Percentiles rank a stretch among this genome's conserved stretches.
phyloP scores from a whole-genome alignment of 2,113 vertebrate species.

The Orientallactaga bullata region DNA sequence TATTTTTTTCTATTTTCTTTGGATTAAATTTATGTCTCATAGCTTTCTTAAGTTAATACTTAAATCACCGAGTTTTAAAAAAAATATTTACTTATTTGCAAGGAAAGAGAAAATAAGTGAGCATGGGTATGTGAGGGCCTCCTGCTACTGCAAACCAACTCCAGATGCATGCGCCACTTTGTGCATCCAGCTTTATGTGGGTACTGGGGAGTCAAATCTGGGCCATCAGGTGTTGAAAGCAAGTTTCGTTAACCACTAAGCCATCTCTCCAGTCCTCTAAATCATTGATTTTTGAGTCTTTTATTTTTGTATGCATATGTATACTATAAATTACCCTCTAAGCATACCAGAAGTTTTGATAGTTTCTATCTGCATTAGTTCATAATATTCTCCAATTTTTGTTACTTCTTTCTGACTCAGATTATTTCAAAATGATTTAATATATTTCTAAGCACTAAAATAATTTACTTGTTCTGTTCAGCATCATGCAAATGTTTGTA shows the following conservation, averaged over 20 bases:
- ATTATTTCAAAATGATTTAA: conserved; percentile 42
- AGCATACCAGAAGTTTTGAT: not conserved
- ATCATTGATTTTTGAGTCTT: conserved; percentile 1
- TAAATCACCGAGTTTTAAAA: conserved; percentile 9
- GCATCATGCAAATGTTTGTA: not conserved
- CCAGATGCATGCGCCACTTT: no score
- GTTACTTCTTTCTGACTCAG: conserved; percentile 11
- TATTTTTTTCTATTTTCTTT: conserved; percentile 39
- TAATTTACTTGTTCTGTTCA: not conserved
- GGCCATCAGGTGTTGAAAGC: no score
- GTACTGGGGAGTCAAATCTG: no score
- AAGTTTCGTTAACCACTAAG: no score
- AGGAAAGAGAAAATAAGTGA: no score
- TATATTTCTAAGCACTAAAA: not conserved
- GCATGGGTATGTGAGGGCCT: no score
- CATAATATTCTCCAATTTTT: conserved; percentile 22
- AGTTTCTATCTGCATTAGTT: not conserved
- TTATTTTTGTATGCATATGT: not conserved
- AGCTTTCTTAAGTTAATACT: conserved; percentile 32
- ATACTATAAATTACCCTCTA: not conserved
- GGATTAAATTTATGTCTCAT: not conserved
- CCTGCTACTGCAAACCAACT: no score
- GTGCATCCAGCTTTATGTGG: no score
- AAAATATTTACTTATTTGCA: no score
- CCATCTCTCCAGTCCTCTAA: not conserved